Base-by-base conservation (phyloP, 2,888 invertebrate species). In the Oscheius myriophilus region DNA sequence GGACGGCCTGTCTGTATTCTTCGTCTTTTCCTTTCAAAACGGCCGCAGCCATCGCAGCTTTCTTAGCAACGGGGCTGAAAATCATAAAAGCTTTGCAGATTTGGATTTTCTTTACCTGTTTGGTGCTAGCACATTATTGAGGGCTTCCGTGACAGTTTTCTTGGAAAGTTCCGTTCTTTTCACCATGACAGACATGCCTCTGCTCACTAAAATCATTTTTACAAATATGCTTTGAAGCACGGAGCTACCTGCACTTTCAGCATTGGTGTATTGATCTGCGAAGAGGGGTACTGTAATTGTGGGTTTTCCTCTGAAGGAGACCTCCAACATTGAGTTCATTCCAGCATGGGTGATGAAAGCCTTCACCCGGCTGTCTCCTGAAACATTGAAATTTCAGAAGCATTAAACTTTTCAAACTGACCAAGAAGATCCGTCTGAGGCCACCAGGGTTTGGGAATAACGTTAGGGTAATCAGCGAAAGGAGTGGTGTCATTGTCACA, bases 331-430 rank as follows among this genome's bases (percentile, higher is more conserved):
- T 4, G 66, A 66, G 45, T 66, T 66, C 66, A 66, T 66, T 21
- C 66, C 66, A n/a, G 49, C 66, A 21, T 66, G 66, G 25, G 66
- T 66, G 25, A 66, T 66, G 49, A 66, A 66, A 16, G 46, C 39
- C 16, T 46, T 58, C 14, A 66, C 21, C 1, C 66, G 55, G 21
- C 21, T 12, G 25, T 66, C 66, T 14, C 21, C 49, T 49, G 21
- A 49, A 49, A 18, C 21, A 18, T 49, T 49, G n/a, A n/a, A n/a
- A n/a, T 43, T 43, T 49, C n/a, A 18, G n/a, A n/a, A 6, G 3
- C 3, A 49, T 18, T 18, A 9, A 18, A 6, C n/a, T 21, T 43
- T 43, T n/a, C n/a, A n/a, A n/a, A n/a, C n/a, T n/a, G n/a, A 49
- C 57, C 58, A 2, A 66, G 52, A 3, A 66, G 46, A 39, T 66